Conservation (phyloP, 2,888 invertebrate genomes). For the Blastobasis adustella region DNA sequence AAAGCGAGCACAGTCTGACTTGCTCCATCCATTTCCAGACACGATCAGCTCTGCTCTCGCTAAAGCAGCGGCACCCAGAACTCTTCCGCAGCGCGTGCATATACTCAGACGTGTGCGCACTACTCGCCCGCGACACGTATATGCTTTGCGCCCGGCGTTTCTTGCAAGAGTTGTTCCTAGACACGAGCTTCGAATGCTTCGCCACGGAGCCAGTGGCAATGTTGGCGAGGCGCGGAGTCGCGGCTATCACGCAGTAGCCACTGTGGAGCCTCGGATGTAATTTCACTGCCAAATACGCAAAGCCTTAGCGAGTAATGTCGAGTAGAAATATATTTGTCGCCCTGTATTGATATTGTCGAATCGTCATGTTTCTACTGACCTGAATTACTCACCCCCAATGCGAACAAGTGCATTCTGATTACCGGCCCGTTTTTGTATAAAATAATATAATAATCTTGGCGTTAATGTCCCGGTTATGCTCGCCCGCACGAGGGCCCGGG, state of each 20-base stretch:
- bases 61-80: slow-evolving; percentile 82
- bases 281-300: background rate
- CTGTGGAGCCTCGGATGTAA: background rate
- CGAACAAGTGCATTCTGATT: background rate
- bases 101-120: slow-evolving; percentile 91
- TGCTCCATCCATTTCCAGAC: slow-evolving; percentile 65
- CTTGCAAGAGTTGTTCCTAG: slow-evolving; percentile 94
- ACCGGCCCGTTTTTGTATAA: too few relatives aligned
- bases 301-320: background rate
- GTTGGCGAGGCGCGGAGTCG: slow-evolving; percentile 39
- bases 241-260: background rate
- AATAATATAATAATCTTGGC: too few relatives aligned
- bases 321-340: too few relatives aligned
- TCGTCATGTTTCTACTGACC: too few relatives aligned
- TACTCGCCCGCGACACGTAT: slow-evolving; percentile 86
- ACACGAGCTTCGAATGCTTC: slow-evolving; percentile 83
- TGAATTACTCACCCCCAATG: background rate
- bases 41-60: slow-evolving; percentile 84
- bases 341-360: too few relatives aligned
- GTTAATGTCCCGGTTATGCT: too few relatives aligned
- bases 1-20: background rate
- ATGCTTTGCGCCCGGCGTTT: slow-evolving; percentile 89
- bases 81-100: slow-evolving; percentile 90
- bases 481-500: too few relatives aligned
- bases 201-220: slow-evolving; percentile 65